phyloP scores from a whole-genome alignment of 1,140 invertebrate species.

The Cherax destructor region DNA sequence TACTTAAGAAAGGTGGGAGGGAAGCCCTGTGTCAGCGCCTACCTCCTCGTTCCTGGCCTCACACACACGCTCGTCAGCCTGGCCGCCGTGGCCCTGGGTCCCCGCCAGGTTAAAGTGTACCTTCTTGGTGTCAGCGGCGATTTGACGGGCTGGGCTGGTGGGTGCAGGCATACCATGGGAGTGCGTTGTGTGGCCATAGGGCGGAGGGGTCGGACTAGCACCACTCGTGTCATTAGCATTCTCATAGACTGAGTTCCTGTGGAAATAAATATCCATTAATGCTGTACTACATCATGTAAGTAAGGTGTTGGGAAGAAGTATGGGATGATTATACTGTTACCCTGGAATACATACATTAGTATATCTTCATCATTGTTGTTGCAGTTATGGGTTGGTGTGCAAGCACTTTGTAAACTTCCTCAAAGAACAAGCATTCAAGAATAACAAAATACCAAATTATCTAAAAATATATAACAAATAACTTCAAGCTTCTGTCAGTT shows the following conservation, averaged over 20 bases:
- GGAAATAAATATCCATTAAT: neutral
- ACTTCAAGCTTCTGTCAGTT: neutral
- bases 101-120: constrained; percentile 67
- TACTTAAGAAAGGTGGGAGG: neutral
- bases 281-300: too few relatives aligned
- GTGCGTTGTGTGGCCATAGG: constrained; percentile 35
- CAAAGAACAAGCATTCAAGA: too few relatives aligned
- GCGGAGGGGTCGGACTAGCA: constrained; percentile 26
- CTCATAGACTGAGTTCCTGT: constrained; percentile 67
- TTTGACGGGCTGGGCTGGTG: constrained; percentile 56
- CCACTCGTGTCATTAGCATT: constrained; percentile 49
- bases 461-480: neutral
- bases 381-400: too few relatives aligned
- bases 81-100: constrained; percentile 32
- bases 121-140: constrained; percentile 62
- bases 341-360: too few relatives aligned
- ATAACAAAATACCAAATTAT: too few relatives aligned
- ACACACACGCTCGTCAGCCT: constrained; percentile 39
- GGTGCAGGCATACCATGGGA: constrained; percentile 41
- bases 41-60: constrained; percentile 66
- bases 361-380: too few relatives aligned
- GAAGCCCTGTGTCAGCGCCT: constrained; percentile 18
- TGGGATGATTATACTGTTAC: too few relatives aligned
- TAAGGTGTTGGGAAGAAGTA: too few relatives aligned
- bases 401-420: too few relatives aligned